phyloP scores from a whole-genome alignment of 2,113 vertebrate genomes.

The Pangasianodon gigas region DNA sequence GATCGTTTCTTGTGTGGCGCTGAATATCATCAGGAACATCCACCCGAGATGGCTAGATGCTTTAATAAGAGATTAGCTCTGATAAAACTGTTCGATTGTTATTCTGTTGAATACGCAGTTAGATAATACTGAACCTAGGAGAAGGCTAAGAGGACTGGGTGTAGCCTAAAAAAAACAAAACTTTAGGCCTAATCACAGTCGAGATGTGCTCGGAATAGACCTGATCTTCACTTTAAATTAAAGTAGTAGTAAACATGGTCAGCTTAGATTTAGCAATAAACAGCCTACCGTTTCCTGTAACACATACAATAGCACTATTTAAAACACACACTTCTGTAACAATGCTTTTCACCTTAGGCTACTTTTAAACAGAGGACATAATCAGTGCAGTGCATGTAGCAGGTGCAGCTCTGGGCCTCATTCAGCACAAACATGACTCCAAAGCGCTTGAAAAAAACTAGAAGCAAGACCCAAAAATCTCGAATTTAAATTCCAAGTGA shows the following conservation, averaged over 20 bases:
- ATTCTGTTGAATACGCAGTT: not conserved
- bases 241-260: not conserved
- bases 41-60: not conserved
- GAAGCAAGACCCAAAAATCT: not conserved
- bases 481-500: conserved; percentile 2
- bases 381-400: not conserved
- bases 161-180: not conserved
- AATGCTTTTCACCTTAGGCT: not conserved
- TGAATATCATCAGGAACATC: not conserved
- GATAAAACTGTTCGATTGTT: too few species aligned
- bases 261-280: not conserved
- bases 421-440: not conserved
- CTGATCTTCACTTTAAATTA: not conserved
- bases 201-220: too few species aligned
- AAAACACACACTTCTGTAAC: not conserved
- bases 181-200: not conserved
- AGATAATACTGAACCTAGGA: not conserved
- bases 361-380: not conserved
- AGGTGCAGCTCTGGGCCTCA: conserved; percentile 36
- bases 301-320: not conserved
- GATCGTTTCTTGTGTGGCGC: conserved; percentile 54
- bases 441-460: conserved; percentile 10
- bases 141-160: not conserved
- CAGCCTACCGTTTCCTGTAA: not conserved
- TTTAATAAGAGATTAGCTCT: not conserved